Evolutionary conservation across 2,888 invertebrate genomes (phyloP).

Genomic region (Dione juno): DNA sequence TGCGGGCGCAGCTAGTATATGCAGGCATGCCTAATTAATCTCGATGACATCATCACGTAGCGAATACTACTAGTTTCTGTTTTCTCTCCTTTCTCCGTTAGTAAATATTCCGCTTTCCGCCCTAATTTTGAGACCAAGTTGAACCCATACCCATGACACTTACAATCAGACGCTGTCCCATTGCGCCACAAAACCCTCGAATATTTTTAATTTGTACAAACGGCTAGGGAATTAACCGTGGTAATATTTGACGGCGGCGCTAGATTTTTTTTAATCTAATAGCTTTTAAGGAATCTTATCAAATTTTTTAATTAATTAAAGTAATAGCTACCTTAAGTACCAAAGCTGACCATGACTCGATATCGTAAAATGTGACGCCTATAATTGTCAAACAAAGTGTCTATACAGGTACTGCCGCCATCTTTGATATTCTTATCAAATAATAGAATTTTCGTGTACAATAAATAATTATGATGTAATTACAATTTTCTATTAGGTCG

Average conservation of each 20-base stretch:
- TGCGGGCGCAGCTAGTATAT: too few relatives aligned
- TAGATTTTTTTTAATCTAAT: background rate
- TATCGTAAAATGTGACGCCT: constrained; percentile 5
- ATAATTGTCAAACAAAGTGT: constrained; percentile 13
- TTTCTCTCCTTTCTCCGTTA: too few relatives aligned
- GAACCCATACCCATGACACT: background rate
- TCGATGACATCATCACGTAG: too few relatives aligned
- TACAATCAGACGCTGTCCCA: background rate
- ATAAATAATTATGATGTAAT: constrained; percentile 29
- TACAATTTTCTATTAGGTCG: constrained; percentile 9
- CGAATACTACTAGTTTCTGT: too few relatives aligned
- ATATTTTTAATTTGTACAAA: background rate
- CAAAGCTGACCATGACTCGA: background rate
- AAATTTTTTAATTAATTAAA: constrained; percentile 2
- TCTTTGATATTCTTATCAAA: background rate
- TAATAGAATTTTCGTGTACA: constrained; percentile 33
- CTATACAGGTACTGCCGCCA: background rate
- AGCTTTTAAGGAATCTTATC: constrained; percentile 11
- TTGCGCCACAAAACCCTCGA: background rate
- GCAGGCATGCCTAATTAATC: too few relatives aligned
- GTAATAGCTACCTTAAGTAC: constrained; percentile 3
- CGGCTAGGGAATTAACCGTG: background rate
- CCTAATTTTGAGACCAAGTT: too few relatives aligned
- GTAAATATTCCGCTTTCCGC: too few relatives aligned
- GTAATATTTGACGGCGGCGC: background rate